These are phyloP conservation scores for Mastigias papua DNA, from an alignment of 30 jellyfish, hydroid and myxozoan species.

Conservation along the genomic window DNA sequence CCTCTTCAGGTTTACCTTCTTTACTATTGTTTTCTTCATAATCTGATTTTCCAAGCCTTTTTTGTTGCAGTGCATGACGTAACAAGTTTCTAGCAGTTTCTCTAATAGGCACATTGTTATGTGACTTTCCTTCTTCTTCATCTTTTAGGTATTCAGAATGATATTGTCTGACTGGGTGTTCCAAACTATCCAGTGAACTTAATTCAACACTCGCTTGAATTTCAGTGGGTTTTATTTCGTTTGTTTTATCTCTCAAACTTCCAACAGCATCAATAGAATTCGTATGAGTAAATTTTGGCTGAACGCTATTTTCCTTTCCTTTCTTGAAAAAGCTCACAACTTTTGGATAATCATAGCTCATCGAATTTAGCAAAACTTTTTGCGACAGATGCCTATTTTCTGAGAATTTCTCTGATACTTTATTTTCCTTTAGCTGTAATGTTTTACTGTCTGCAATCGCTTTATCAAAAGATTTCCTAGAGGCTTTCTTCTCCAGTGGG, in stretches of 20 bases:
- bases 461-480: not conserved
- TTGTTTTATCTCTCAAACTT: not conserved
- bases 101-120: not conserved
- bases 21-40: not conserved
- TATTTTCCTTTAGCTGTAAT: not conserved
- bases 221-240: not conserved
- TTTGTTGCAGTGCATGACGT: not conserved
- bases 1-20: not conserved
- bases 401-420: not conserved
- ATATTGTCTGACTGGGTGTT: not conserved
- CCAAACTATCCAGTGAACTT: not conserved
- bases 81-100: not conserved
- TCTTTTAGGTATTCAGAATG: not conserved
- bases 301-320: not conserved
- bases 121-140: not conserved
- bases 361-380: not conserved
- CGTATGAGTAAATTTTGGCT: not conserved
- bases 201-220: not conserved
- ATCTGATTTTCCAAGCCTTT: not conserved
- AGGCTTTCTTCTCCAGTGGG: not conserved
- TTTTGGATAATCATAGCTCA: slow-evolving; percentile 1
- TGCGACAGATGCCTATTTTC: not conserved
- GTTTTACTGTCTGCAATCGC: not conserved
- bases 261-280: not conserved
- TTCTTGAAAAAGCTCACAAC: not conserved